A percentile compares a stretch with the other conserved stretches of the same genome.
Evolutionary conservation across 2,888 invertebrate species (phyloP).

Genomic region (Steromphala cineraria): DNA sequence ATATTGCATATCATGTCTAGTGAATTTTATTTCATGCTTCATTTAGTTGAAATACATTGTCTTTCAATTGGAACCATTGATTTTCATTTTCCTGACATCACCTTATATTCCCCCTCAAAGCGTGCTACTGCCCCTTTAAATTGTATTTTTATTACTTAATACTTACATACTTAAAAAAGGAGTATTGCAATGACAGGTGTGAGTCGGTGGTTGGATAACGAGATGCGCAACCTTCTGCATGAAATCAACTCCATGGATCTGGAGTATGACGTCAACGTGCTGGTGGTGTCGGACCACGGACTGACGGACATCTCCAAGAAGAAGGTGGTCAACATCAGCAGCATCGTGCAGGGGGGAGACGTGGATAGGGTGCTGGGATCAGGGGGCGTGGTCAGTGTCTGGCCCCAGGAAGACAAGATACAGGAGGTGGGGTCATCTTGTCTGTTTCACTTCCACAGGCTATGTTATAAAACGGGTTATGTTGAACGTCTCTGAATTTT

Average conservation of each 20-base stretch:
- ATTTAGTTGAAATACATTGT: no score
- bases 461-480: no score
- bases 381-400: neutral
- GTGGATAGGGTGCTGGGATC: neutral
- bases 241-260: conserved; percentile 19
- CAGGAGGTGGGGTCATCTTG: neutral
- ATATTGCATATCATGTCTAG: no score
- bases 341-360: neutral
- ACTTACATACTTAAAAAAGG: no score
- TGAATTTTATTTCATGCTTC: no score
- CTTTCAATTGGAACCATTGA: no score
- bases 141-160: no score
- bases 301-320: conserved; percentile 47
- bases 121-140: no score
- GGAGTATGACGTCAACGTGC: conserved; percentile 39
- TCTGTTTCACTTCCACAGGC: no score
- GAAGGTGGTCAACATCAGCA: neutral
- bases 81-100: no score
- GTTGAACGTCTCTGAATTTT: no score
- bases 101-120: no score
- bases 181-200: neutral
- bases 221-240: neutral
- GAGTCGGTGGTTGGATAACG: conserved; percentile 31
- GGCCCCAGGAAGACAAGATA: neutral
- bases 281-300: conserved; percentile 63